These are phyloP conservation scores for Perca flavescens DNA, from an alignment of 2,113 vertebrate species.

Conservation along the genomic window DNA sequence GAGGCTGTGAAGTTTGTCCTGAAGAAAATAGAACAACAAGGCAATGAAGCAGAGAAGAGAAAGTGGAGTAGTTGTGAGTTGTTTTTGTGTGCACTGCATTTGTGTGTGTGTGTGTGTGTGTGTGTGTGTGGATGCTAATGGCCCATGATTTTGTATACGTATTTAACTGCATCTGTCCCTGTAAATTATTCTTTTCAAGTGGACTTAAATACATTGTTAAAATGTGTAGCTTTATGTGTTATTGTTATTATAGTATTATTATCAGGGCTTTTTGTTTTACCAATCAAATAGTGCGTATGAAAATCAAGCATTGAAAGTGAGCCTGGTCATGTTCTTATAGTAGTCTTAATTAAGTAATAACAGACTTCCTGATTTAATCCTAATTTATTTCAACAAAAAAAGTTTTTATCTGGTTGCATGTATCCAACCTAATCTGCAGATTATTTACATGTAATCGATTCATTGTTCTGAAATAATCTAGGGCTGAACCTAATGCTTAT, in stretches of 20 bases:
- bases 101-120: no score
- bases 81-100: background rate
- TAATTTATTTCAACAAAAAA: background rate
- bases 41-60: background rate
- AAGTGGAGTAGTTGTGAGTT: background rate
- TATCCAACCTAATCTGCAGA: no score
- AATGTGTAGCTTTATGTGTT: background rate
- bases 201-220: no score
- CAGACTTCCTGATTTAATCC: background rate
- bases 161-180: no score
- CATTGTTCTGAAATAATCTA: no score
- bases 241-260: background rate
- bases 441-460: no score
- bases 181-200: no score
- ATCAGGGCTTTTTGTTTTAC: no score
- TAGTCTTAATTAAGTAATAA: background rate
- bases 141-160: no score
- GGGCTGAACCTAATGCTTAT: no score
- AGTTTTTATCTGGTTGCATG: no score
- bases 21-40: background rate
- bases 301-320: background rate
- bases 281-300: background rate
- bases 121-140: background rate
- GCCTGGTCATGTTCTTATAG: background rate
- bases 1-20: conserved; percentile 9